These are phyloP conservation scores for Chlorops oryzae DNA, from an alignment of 1,140 invertebrate species.

Conservation along the genomic window DNA sequence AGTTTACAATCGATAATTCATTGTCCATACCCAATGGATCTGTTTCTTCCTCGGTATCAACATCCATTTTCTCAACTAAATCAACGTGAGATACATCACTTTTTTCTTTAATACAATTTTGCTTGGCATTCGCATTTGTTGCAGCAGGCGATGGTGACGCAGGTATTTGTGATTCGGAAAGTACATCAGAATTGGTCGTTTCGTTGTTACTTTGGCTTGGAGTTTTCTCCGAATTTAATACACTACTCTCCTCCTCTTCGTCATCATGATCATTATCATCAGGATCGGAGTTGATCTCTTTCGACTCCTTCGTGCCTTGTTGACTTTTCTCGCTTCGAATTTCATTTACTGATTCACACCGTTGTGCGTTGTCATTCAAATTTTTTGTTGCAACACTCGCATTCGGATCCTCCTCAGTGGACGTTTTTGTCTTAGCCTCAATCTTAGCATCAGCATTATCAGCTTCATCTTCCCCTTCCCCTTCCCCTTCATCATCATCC, in stretches of 20 bases:
- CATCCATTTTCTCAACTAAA: neutral
- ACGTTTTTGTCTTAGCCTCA: too few relatives aligned
- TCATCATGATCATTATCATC: conserved; percentile 3
- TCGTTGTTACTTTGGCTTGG: too few relatives aligned
- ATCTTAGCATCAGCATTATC: conserved; percentile 13
- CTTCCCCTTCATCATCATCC: conserved; percentile 31
- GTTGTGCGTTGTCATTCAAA: conserved; percentile 3
- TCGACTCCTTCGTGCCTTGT: conserved; percentile 17
- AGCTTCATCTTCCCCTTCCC: conserved; percentile 38
- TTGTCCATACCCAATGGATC: neutral
- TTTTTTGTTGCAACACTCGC: conserved; percentile 18
- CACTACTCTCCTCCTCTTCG: too few relatives aligned
- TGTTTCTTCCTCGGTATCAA: neutral
- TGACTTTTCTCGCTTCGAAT: conserved; percentile 8
- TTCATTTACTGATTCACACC: conserved; percentile 17
- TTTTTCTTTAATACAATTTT: neutral
- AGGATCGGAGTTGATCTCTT: conserved; percentile 2
- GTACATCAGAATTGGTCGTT: too few relatives aligned
- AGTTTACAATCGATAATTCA: neutral
- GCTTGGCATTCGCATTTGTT: neutral
- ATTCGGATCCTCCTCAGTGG: conserved; percentile 9
- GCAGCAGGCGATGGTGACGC: too few relatives aligned
- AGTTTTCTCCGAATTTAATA: too few relatives aligned
- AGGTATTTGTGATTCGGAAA: too few relatives aligned
- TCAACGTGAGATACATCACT: conserved; percentile 3